A percentile compares a stretch with the other conserved stretches of the same genome.
Evolutionary conservation across 1,140 invertebrate genomes (phyloP).

Genomic region (Cotesia glomerata): DNA sequence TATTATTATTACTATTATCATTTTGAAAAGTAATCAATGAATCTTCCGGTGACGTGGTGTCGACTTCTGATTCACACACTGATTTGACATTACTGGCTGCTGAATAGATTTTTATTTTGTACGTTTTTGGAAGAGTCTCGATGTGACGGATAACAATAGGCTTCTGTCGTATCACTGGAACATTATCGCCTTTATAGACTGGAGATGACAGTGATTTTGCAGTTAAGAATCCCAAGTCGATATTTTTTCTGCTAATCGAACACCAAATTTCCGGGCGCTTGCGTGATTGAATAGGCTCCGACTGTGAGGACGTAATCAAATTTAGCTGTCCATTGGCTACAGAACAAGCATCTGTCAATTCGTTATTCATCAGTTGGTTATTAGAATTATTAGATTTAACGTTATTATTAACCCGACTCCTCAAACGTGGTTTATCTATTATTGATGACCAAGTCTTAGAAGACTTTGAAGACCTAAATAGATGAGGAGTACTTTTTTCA

Average conservation of each 20-base stretch:
- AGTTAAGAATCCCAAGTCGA: not conserved
- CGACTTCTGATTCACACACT: not conserved
- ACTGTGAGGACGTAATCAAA: conserved; percentile 5
- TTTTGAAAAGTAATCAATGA: not conserved
- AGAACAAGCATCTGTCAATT: not conserved
- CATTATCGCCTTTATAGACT: no score
- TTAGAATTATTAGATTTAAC: not conserved
- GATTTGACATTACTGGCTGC: not conserved
- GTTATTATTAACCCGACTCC: not conserved
- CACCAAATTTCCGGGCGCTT: conserved; percentile 8
- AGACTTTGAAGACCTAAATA: not conserved
- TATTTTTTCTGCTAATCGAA: not conserved
- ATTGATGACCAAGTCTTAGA: not conserved
- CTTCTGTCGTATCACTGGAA: not conserved
- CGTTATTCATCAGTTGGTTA: not conserved
- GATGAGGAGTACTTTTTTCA: not conserved
- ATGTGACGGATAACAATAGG: not conserved
- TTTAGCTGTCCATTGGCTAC: not conserved
- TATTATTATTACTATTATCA: not conserved
- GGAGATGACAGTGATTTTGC: not conserved
- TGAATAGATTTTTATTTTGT: not conserved
- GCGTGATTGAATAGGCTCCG: not conserved
- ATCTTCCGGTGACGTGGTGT: not conserved
- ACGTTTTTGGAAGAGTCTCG: not conserved
- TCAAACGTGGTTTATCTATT: not conserved